A percentile compares a stretch with the other conserved stretches of the same genome.
These are phyloP conservation scores for Frankliniella fusca DNA, from an alignment of 2,888 invertebrate species.

Conservation along the genomic window DNA sequence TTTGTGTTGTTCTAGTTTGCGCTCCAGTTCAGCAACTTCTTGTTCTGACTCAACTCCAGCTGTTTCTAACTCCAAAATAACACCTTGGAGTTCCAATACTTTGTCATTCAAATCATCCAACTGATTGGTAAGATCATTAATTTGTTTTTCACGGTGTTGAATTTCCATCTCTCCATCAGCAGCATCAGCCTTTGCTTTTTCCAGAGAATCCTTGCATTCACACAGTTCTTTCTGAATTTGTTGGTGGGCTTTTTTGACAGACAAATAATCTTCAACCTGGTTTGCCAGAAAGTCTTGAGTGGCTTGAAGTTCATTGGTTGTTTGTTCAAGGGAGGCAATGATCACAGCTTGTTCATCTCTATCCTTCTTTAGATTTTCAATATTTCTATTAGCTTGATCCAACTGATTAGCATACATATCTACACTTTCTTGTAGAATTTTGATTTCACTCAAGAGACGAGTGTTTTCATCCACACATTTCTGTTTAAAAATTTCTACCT, in stretches of 20 bases:
- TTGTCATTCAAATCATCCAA: conserved; percentile 12
- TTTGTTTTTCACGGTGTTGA: neutral
- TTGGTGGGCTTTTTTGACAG: neutral
- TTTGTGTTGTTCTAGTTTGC: neutral
- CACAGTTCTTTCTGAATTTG: neutral
- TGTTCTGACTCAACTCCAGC: neutral
- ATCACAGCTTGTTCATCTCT: neutral
- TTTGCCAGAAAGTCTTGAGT: conserved; percentile 13
- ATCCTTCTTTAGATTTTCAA: neutral
- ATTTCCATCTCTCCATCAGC: conserved; percentile 11
- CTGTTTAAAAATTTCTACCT: neutral
- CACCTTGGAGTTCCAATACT: neutral
- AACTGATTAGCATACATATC: neutral
- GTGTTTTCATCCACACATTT: conserved; percentile 11
- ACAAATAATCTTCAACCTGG: conserved; percentile 3
- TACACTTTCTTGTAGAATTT: neutral
- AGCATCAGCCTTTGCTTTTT: neutral
- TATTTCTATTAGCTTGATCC: neutral
- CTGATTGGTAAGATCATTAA: neutral
- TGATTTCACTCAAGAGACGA: neutral
- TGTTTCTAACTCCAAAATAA: neutral
- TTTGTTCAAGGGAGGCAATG: neutral
- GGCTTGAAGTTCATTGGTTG: neutral
- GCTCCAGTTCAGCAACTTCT: neutral
- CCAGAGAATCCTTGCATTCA: neutral